Evolutionary conservation across 2,888 invertebrate genomes (phyloP), one percentile per base, ranked within the genome.

Genomic region (Sepiola atlantica): DNA sequence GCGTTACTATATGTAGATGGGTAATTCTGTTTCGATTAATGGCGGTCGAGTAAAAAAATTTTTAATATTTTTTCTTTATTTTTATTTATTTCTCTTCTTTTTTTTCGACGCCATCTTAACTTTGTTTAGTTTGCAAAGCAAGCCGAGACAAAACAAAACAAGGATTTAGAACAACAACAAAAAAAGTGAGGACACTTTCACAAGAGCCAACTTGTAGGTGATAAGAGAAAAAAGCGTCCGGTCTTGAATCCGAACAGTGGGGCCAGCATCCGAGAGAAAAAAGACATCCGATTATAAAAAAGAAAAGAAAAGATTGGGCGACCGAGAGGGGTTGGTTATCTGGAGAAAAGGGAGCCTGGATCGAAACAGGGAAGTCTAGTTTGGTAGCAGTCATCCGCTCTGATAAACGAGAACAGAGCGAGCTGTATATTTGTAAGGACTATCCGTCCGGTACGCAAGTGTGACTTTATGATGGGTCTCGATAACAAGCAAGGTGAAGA

Each of bases 401-500:
- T 77, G 77, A n/a, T 77, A 77, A n/a, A 77, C 77, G 77, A 77
- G 77, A 77, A 77, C 32, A 77, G 77, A n/a, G 77, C 77, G 77
- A n/a, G n/a, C n/a, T 77, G 77, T 77, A 77, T 77, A 77, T 77
- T 77, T 77, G 77, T 77, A 77, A 77, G 77, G 32, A 77, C n/a
- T 77, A 77, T 77, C 77, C 77, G 77, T 32, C n/a, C 77, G 77
- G 77, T 77, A 77, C 77, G 77, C 77, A 77, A 77, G 77, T 77
- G 77, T 77, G 77, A 77, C 77, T 77, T 77, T 77, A 32, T 77
- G 77, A 77, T 77, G 77, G n/a, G 77, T n/a, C 77, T 77, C n/a
- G 77, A 77, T 77, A 77, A 77, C 77, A 77, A 77, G 77, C 77
- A n/a, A 77, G 77, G 77, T 77, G 77, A 77, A 77, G n/a, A 77